Conservation (phyloP, 2,797 vertebrate genomes). For the Delichon dasypus region DNA sequence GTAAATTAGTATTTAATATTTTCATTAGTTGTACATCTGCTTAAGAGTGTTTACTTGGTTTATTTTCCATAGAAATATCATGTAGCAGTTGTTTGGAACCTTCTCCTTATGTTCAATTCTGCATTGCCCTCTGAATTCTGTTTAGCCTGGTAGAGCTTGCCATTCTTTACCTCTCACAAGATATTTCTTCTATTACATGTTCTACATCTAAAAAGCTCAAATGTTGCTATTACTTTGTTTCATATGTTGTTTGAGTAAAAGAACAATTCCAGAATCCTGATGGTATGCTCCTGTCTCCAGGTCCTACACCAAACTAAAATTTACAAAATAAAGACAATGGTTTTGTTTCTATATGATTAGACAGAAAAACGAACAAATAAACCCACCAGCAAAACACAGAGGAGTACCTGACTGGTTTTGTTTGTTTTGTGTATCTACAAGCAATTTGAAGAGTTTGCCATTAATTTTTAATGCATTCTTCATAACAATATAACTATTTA, state of each 20-base stretch:
- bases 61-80: neutral
- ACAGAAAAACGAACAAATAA: neutral
- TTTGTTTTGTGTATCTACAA: neutral
- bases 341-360: neutral
- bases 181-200: neutral
- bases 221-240: neutral
- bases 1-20: neutral
- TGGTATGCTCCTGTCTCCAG: neutral
- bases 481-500: neutral
- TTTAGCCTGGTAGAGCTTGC: neutral
- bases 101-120: neutral
- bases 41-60: neutral
- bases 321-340: neutral
- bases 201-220: neutral
- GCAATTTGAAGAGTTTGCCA: neutral
- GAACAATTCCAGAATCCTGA: neutral
- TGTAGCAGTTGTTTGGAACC: neutral
- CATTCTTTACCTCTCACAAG: neutral
- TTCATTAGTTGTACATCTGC: neutral
- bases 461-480: neutral
- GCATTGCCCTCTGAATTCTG: neutral
- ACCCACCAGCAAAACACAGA: neutral
- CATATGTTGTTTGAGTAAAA: neutral
- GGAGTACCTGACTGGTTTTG: neutral
- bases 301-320: neutral